These are phyloP conservation scores for Myotis brandtii DNA, from an alignment of 2,113 vertebrate species.

Conservation along the genomic window DNA sequence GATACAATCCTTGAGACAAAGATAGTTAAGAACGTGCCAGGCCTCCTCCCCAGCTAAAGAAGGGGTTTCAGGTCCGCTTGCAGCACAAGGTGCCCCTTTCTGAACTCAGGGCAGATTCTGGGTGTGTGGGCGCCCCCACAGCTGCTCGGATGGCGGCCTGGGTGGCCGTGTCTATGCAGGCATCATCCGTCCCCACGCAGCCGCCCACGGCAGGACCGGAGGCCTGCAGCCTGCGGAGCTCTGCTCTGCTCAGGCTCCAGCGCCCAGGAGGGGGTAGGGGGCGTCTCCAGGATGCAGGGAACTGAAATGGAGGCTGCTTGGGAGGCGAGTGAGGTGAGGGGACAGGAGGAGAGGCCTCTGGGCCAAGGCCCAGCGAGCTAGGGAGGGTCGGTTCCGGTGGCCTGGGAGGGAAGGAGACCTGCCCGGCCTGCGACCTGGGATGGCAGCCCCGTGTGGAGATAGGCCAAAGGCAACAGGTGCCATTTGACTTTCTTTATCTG, in stretches of 20 bases:
- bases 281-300: too few species aligned
- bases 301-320: not conserved
- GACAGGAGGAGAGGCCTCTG: not conserved
- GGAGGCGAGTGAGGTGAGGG: not conserved
- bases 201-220: too few species aligned
- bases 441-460: fast-evolving
- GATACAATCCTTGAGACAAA: not conserved
- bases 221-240: too few species aligned
- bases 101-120: not conserved
- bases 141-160: not conserved
- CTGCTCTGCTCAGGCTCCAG: too few species aligned
- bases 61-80: fast-evolving
- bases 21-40: fast-evolving
- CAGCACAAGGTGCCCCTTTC: fast-evolving
- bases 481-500: slow-evolving; percentile 85
- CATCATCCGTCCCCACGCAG: too few species aligned
- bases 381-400: not conserved
- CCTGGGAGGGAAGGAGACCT: too few species aligned
- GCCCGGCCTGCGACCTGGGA: too few species aligned
- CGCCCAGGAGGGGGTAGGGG: too few species aligned
- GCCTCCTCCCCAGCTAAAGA: not conserved
- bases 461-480: slow-evolving; percentile 79
- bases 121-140: fast-evolving
- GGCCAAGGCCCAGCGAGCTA: not conserved
- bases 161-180: not conserved